Base-by-base conservation (phyloP, 2,113 vertebrate species). In the Condylura cristata region DNA sequence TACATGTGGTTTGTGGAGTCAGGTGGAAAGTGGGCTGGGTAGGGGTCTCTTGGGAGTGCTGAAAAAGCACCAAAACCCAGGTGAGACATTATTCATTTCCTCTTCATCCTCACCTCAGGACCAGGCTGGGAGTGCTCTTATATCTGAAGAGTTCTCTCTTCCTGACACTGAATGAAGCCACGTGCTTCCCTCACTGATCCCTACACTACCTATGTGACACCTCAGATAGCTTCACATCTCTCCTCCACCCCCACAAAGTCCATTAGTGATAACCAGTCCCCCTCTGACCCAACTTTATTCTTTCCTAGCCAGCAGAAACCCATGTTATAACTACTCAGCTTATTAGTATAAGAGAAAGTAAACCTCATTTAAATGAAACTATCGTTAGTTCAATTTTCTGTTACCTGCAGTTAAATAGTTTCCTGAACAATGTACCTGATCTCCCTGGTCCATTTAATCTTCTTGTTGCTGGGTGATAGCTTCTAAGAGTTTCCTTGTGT, bases 321-420 rank as follows among this genome's bases (percentile, higher is more conserved):
- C 12, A 12, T 44, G 46, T 61, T 76, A 78, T 2, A 92, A 13
- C 6, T 74, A 46, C 39, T 84, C 51, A 74, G 28, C 3, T 30
- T 68, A 65, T 85, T 90, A 30, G 72, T 86, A n/a, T 9, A 44
- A 82, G 37, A 72, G 70, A 61, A 78, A 72, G 68, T 17, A 72
- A 58, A 61, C 1, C 5, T 3, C 70, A 6, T 7, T 82, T 60
- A 91, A 60, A 24, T 86, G 91, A 2, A 4, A 28, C 6, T 32
- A 32, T 28, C 91, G 28, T 63, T 93, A 58, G 32, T 56, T 68
- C 74, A 4, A 80, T 76, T 92, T 86, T 86, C 10, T 48, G 18
- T 93, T 89, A 79, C 79, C 60, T 89, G 74, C 10, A 70, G 65
- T 30, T 88, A 79, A 84, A 82, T 87, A 70, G 6, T 93, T 97